A percentile compares a stretch with the other conserved stretches of the same genome.
Conservation (phyloP, 2,888 invertebrate genomes). For the Nebria salina region DNA sequence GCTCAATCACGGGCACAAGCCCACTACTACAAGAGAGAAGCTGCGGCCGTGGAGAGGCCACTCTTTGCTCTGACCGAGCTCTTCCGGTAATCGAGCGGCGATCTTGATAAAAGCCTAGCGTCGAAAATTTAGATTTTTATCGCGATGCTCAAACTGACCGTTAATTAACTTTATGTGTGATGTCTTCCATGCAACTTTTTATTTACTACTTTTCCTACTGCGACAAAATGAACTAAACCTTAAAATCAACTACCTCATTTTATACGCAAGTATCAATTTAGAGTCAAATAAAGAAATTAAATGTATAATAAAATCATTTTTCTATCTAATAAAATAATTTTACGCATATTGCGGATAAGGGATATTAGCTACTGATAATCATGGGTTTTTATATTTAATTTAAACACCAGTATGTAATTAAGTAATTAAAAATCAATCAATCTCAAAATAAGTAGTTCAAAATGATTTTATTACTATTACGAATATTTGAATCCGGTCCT, state of each 20-base stretch:
- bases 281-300: too few species aligned
- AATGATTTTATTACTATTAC: too few species aligned
- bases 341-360: too few species aligned
- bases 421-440: too few species aligned
- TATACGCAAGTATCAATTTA: too few species aligned
- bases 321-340: too few species aligned
- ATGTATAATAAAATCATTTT: too few species aligned
- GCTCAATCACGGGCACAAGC: conserved; percentile 25
- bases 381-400: too few species aligned
- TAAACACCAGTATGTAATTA: too few species aligned
- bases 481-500: too few species aligned
- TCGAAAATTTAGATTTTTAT: not conserved
- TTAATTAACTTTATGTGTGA: not conserved
- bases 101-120: not conserved
- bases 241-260: not conserved
- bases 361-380: too few species aligned
- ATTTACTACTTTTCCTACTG: not conserved
- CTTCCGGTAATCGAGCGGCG: not conserved
- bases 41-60: not conserved
- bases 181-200: not conserved
- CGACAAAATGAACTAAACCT: not conserved
- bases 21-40: not conserved
- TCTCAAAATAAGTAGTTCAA: too few species aligned
- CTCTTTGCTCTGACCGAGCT: not conserved
- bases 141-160: not conserved